Percentiles rank a stretch among this genome's conserved stretches.
Evolutionary conservation across 2,113 vertebrate species (phyloP).

Genomic region (Himantopus leucocephalus): DNA sequence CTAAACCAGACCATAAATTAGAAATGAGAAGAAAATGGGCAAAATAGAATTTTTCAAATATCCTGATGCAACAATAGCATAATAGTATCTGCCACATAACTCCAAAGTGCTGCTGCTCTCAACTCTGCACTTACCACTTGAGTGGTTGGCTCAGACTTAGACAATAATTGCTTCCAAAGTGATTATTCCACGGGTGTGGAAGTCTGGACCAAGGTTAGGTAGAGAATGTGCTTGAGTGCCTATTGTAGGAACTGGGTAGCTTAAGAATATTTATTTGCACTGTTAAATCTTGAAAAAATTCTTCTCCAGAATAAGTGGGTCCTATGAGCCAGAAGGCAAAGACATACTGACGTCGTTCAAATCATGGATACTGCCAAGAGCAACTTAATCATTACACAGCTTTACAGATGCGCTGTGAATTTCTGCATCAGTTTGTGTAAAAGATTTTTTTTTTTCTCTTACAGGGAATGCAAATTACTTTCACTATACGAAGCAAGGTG

Average conservation of each 20-base stretch:
- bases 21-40: not conserved
- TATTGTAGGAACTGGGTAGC: not conserved
- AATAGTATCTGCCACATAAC: not conserved
- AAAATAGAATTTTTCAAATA: not conserved
- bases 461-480: constrained; percentile 86
- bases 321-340: not conserved
- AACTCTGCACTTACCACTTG: rapidly evolving
- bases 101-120: not conserved
- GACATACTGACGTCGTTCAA: not conserved
- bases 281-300: not conserved
- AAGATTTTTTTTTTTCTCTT: not conserved
- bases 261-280: not conserved
- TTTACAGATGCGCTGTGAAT: not conserved
- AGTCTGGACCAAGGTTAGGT: not conserved
- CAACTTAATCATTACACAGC: not conserved
- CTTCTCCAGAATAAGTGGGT: not conserved
- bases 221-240: not conserved
- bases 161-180: not conserved
- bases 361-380: not conserved
- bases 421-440: not conserved
- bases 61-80: not conserved
- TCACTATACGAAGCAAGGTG: constrained; percentile 91
- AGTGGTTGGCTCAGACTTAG: not conserved
- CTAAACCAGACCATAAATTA: not conserved
- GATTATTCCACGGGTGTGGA: not conserved